phyloP scores from a whole-genome alignment of 1,140 invertebrate genomes.

The Cydia fagiglandana region DNA sequence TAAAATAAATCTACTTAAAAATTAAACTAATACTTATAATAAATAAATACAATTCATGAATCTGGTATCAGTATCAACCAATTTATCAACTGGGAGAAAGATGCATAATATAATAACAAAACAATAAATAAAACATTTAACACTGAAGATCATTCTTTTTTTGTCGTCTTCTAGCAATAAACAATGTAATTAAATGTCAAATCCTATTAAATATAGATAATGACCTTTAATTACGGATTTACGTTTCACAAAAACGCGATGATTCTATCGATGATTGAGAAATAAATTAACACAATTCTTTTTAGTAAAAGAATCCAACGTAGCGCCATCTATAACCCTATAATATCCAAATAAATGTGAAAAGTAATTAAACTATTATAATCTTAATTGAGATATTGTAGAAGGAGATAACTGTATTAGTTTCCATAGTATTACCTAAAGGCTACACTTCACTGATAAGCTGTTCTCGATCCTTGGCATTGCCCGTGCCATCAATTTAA shows the following conservation, averaged over 20 bases:
- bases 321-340: background rate
- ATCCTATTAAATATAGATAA: no score
- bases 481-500: background rate
- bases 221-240: background rate
- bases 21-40: no score
- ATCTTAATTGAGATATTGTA: background rate
- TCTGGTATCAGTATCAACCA: no score
- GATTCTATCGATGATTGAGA: background rate
- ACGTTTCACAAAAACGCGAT: background rate
- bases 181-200: no score
- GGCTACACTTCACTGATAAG: constrained; percentile 1
- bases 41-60: no score
- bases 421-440: background rate
- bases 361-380: background rate
- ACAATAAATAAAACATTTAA: no score
- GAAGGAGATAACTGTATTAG: background rate
- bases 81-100: no score
- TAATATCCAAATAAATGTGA: background rate
- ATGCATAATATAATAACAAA: no score
- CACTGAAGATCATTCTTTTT: no score
- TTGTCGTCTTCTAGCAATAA: no score
- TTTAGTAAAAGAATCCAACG: constrained; percentile 5
- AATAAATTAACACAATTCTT: constrained; percentile 7
- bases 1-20: no score
- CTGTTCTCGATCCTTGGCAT: background rate